phyloP scores from a whole-genome alignment of 1,140 invertebrate genomes.

The Microplitis demolitor region DNA sequence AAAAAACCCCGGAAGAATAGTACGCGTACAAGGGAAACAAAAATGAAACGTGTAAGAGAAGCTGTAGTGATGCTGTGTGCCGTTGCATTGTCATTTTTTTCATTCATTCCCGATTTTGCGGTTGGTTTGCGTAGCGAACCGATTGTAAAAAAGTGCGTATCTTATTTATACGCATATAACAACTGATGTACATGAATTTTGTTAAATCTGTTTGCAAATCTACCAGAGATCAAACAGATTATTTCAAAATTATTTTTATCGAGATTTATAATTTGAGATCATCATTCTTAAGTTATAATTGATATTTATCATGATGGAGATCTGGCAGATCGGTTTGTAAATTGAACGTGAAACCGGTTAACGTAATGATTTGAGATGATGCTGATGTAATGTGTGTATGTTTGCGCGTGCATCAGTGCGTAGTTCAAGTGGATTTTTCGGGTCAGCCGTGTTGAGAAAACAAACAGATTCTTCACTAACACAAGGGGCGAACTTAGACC shows the following conservation, averaged over 20 bases:
- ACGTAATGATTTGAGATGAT: not conserved
- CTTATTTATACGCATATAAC: not conserved
- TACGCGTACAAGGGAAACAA: not conserved
- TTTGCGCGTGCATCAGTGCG: constrained; percentile 45
- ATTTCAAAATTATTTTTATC: too few species aligned
- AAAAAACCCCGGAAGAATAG: not conserved
- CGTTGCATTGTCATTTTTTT: constrained; percentile 56
- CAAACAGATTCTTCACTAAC: constrained; percentile 41
- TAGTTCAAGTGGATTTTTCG: constrained; percentile 49
- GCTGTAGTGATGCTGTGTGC: constrained; percentile 18
- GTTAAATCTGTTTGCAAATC: not conserved
- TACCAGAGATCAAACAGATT: not conserved
- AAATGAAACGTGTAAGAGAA: not conserved
- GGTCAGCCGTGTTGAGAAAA: constrained; percentile 51
- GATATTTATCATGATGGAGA: too few species aligned
- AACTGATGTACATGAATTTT: not conserved
- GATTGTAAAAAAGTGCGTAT: constrained; percentile 39
- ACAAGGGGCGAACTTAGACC: constrained; percentile 26
- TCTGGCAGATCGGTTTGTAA: not conserved
- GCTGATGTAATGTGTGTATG: constrained; percentile 44
- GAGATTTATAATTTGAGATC: too few species aligned
- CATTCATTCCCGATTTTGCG: constrained; percentile 60
- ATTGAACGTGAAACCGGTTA: not conserved
- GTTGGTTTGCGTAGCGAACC: constrained; percentile 59
- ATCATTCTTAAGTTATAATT: not conserved